Base-by-base conservation (phyloP, 1,140 invertebrate genomes). In the Drosophila funebris region DNA sequence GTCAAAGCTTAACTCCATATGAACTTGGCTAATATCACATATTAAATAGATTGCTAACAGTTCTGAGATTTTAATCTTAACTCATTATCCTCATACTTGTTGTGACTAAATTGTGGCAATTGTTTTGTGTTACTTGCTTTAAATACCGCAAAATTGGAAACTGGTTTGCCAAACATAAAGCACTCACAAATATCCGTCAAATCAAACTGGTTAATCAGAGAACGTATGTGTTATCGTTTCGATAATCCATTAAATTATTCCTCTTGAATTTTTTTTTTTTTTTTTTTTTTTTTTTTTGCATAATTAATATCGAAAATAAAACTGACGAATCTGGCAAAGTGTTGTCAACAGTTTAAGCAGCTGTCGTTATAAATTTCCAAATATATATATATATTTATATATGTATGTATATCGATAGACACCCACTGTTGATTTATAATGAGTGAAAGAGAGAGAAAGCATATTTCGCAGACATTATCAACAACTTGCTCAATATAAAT, bases 291-390 rank as follows among this genome's bases (percentile, higher is more conserved):
- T 24, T 1, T 46, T 27, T 27, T 27, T 66, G 48, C 29, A 39
- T 31, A 44, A 44, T 52, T 44, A 57, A 61, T 20, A 24, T 53
- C 37, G 27, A 36, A 31, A 57, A 41, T 57, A 57, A 57, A 29
- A 20, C 41, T 29, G 39, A 27, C 61, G 62, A 33, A 62, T 6
- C 24, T 39, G 48, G 56, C 29, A 64, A 9, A 22, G 22, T 33
- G 7, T 27, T 5, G 36, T 11, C 4, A 20, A 36, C 20, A 13
- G 37, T 29, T 48, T 72, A 62, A 66, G 67, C 80, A 85, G 76
- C 81, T 84, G 81, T 85, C 81, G 81, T 80, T 85, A 85, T 85
- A 84, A 84, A 84, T 84, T 84, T 39, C 74, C 39, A 41, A 16
- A 16, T 41, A 14, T 16, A 41, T 5, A 14, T 41, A 41, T 41